phyloP scores from a whole-genome alignment of 2,888 invertebrate species.

The Laothoe populi region DNA sequence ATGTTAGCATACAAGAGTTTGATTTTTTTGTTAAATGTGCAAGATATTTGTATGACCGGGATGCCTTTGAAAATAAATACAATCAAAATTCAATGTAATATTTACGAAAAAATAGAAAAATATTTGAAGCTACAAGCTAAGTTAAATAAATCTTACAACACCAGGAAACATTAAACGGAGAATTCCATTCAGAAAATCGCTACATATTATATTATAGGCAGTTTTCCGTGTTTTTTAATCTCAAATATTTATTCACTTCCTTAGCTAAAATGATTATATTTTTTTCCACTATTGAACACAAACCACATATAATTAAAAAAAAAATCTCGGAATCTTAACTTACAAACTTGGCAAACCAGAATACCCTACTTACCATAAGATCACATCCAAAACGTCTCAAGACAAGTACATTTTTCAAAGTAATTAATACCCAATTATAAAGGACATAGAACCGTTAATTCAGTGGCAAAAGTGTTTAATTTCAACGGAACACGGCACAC shows the following conservation, averaged over 20 bases:
- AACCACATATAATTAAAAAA: neutral
- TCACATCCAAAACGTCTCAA: conserved; percentile 10
- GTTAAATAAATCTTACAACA: too few species aligned
- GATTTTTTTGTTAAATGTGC: too few species aligned
- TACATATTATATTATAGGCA: neutral
- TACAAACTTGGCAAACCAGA: neutral
- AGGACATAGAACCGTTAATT: neutral
- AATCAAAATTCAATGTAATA: too few species aligned
- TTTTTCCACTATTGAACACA: neutral
- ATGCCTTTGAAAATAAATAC: too few species aligned
- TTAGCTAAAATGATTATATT: too few species aligned
- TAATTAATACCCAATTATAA: conserved; percentile 12
- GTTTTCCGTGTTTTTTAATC: neutral
- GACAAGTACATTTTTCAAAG: neutral
- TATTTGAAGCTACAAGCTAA: too few species aligned
- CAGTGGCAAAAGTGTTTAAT: conserved; percentile 6
- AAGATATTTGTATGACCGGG: too few species aligned
- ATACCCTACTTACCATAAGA: neutral
- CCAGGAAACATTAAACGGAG: too few species aligned
- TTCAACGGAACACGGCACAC: conserved; percentile 1
- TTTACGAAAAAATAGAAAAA: too few species aligned
- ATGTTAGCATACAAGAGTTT: too few species aligned
- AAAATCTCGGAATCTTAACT: neutral
- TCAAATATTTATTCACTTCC: too few species aligned
- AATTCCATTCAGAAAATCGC: neutral